Evolutionary conservation across 2,888 invertebrate species (phyloP), one percentile per base, ranked within the genome.

Genomic region (Eilema depressum): DNA sequence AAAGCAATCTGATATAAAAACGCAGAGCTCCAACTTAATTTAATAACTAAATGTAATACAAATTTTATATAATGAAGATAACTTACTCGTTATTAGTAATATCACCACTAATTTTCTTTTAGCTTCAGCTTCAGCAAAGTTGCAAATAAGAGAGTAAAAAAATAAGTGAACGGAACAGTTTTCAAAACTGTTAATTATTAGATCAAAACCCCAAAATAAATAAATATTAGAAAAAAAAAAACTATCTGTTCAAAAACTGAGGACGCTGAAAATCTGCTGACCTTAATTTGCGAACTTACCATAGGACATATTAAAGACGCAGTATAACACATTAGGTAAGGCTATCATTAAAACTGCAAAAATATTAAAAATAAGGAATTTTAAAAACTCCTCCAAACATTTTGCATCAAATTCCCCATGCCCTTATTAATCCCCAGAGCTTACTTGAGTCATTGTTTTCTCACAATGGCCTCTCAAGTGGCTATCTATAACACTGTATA

Each of bases 401-500:
- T 64, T 69, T 66, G 25, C 66, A 69, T 12, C 68, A 70, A 53
- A 66, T 64, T 80, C 73, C 37, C 63, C 75, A 59, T 67, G 47
- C 33, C 53, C 61, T 26, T 76, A 73, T 78, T 78, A 81, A 71
- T 78, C 79, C 76, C 76, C 17, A 37, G 79, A 66, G 79, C 20
- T 76, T 37, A 67, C 68, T 65, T 47, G 60, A 76, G 10, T 63
- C 81, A 65, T 81, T 81, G 70, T 74, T 75, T 73, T 69, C 71
- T 63, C 63, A 73, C 61, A 78, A 76, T 78, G 61, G 67, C 68
- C 26, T 56, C 76, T 81, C 63, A 69, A 71, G 79, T 63, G 81
- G 20, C 71, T 62, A 66, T 72, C 70, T 37, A 68, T 76, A 75
- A 72, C 73, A 53, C 33, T 74, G 69, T 80, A 75, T 73, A 78